phyloP scores from a whole-genome alignment of 2,113 vertebrate genomes.

The Channa maculata region DNA sequence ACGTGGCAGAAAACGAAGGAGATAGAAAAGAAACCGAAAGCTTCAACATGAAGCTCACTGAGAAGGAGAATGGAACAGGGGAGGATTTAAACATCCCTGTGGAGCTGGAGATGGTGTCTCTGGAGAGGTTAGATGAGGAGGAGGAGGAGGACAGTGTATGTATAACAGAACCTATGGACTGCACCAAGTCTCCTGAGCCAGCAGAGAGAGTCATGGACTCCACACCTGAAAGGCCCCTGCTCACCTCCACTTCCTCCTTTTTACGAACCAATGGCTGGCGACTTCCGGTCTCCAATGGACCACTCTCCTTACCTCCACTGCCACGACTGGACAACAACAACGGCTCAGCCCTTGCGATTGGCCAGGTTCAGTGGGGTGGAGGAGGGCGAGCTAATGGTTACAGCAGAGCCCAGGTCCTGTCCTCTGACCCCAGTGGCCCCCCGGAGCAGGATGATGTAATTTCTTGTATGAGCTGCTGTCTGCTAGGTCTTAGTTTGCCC shows the following conservation, averaged over 20 bases:
- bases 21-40: neutral
- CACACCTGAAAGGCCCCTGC: constrained; percentile 25
- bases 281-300: constrained; percentile 72
- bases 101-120: constrained; percentile 78
- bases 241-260: constrained; percentile 75
- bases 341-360: constrained; percentile 77
- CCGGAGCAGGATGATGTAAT: constrained; percentile 89
- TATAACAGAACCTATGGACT: constrained; percentile 85
- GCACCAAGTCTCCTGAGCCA: constrained; percentile 82
- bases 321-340: constrained; percentile 87
- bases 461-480: constrained; percentile 90
- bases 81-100: constrained; percentile 62
- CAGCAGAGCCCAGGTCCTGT: constrained; percentile 51
- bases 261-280: constrained; percentile 79
- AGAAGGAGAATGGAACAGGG: neutral
- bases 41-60: neutral
- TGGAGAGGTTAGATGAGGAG: constrained; percentile 64
- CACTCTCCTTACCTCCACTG: constrained; percentile 73
- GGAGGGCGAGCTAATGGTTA: constrained; percentile 71
- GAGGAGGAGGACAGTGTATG: constrained; percentile 51
- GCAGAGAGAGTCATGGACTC: constrained; percentile 53
- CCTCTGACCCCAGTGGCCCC: constrained; percentile 53
- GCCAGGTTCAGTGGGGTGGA: constrained; percentile 83
- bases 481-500: constrained; percentile 87
- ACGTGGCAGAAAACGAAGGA: neutral